These are phyloP conservation scores for Andrena flavipes DNA, from an alignment of 2,888 invertebrate species.

Conservation along the genomic window DNA sequence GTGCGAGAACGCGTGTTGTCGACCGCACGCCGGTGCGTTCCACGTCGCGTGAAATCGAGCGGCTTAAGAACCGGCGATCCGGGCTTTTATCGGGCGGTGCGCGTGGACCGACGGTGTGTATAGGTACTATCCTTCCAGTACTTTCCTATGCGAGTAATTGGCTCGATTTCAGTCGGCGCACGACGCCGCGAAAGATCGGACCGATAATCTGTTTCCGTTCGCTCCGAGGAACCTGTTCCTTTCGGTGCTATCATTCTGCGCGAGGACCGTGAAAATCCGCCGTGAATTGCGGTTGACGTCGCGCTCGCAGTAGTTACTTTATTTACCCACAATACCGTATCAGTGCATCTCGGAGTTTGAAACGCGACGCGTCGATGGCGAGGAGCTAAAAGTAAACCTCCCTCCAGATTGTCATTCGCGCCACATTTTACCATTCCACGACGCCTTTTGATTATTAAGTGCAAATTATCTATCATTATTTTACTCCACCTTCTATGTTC, in stretches of 20 bases:
- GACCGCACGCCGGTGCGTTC: slow-evolving; percentile 14
- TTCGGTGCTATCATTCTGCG: slow-evolving; percentile 9
- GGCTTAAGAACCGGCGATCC: slow-evolving; percentile 26
- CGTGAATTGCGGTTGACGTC: not conserved
- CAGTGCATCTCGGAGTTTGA: too few relatives aligned
- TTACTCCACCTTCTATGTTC: not conserved
- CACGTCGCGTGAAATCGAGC: slow-evolving; percentile 42
- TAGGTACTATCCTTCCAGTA: slow-evolving; percentile 12
- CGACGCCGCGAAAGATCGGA: slow-evolving; percentile 50
- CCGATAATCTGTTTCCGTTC: slow-evolving; percentile 57
- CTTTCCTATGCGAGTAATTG: slow-evolving; percentile 49
- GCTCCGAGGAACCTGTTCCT: slow-evolving; percentile 45
- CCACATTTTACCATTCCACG: slow-evolving; percentile 4
- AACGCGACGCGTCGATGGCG: too few relatives aligned
- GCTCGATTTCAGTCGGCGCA: slow-evolving; percentile 45
- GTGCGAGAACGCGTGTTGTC: slow-evolving; percentile 41
- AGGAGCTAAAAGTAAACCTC: too few relatives aligned
- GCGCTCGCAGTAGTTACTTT: too few relatives aligned
- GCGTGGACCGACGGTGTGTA: slow-evolving; percentile 22
- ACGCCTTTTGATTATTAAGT: slow-evolving; percentile 34
- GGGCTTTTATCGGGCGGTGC: slow-evolving; percentile 29
- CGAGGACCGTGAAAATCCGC: slow-evolving; percentile 1
- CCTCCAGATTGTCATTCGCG: not conserved
- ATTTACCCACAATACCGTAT: too few relatives aligned
- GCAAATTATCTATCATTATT: slow-evolving; percentile 2